Evolutionary conservation across 2,888 invertebrate genomes (phyloP).

Genomic region (Drosophila conformis): DNA sequence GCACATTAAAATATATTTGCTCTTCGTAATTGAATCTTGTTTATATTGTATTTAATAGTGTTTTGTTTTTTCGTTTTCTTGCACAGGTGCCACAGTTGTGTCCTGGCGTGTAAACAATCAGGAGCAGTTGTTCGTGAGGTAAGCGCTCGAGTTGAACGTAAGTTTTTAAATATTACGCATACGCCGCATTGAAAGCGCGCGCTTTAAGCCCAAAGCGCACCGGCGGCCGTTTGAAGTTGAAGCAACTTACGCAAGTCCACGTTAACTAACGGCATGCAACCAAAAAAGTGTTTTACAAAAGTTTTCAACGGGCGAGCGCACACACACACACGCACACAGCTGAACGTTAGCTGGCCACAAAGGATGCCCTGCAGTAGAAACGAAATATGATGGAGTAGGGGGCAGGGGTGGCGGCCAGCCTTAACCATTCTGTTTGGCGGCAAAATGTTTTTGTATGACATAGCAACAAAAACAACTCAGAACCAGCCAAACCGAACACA

Average conservation of each 20-base stretch:
- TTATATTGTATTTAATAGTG: background rate
- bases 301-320: constrained; percentile 49
- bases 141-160: constrained; percentile 82
- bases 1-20: background rate
- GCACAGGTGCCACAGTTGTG: constrained; percentile 95
- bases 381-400: background rate
- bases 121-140: constrained; percentile 98
- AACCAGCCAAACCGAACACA: constrained; percentile 27
- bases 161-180: constrained; percentile 49
- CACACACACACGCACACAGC: constrained; percentile 9
- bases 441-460: constrained; percentile 75
- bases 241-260: constrained; percentile 71
- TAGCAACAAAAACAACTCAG: constrained; percentile 64
- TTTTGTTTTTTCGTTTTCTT: constrained; percentile 57
- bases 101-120: constrained; percentile 98
- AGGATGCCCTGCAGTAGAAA: constrained; percentile 43
- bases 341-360: constrained; percentile 52
- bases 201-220: constrained; percentile 64
- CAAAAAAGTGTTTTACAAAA: constrained; percentile 79
- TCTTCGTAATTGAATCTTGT: background rate
- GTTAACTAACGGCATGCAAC: constrained; percentile 75
- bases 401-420: constrained; percentile 18
- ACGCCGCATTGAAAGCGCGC: constrained; percentile 45
- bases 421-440: constrained; percentile 79
- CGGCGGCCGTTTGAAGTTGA: constrained; percentile 27